phyloP scores from a whole-genome alignment of 2,888 invertebrate species.

The Escarpia spicata region DNA sequence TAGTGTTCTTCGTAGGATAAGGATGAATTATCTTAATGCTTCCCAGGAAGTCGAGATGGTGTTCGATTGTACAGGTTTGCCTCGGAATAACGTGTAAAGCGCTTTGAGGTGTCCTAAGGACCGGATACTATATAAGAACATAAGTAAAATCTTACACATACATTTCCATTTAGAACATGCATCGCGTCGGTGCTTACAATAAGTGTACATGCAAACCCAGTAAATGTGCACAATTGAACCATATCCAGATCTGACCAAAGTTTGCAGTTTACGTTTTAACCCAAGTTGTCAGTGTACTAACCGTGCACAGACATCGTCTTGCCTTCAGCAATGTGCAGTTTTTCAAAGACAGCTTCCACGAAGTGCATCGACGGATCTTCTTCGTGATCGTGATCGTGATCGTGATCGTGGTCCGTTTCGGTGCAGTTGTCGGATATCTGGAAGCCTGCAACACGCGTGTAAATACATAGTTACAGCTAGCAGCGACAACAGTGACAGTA shows the following conservation, averaged over 20 bases:
- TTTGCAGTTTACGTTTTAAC: neutral
- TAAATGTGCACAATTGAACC: too few species aligned
- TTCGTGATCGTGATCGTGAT: too few species aligned
- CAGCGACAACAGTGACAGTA: neutral
- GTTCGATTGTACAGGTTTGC: too few species aligned
- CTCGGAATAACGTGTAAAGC: too few species aligned
- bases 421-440: neutral
- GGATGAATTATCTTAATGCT: neutral
- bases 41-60: too few species aligned
- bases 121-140: too few species aligned
- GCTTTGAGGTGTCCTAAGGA: too few species aligned
- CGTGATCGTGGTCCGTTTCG: neutral
- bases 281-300: neutral
- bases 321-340: slow-evolving; percentile 1
- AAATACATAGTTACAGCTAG: neutral
- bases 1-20: neutral
- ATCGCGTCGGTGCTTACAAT: too few species aligned
- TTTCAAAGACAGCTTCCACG: neutral
- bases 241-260: too few species aligned
- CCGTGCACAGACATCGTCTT: neutral
- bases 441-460: neutral
- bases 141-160: too few species aligned
- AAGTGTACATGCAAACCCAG: too few species aligned
- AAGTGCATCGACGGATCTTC: neutral
- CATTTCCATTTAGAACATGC: too few species aligned